Conservation (phyloP, 2,113 vertebrate genomes). For the Larimichthys polyactis region DNA sequence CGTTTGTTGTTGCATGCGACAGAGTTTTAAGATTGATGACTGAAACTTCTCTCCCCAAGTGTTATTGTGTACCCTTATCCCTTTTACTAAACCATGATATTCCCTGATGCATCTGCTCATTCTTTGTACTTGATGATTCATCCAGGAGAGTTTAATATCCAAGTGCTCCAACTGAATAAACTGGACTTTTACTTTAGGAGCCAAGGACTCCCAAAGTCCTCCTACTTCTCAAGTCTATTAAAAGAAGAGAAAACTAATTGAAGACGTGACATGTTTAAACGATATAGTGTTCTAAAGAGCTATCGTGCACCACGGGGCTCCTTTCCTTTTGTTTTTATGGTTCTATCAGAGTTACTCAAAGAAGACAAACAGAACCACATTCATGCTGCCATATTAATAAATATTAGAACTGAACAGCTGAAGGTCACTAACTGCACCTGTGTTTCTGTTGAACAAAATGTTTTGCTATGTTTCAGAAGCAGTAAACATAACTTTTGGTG, state of each 20-base stretch:
- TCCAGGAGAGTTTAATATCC: not conserved
- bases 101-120: not conserved
- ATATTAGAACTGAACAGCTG: too few relatives aligned
- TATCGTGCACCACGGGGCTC: not conserved
- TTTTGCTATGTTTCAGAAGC: not conserved
- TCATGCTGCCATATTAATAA: not conserved
- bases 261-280: not conserved
- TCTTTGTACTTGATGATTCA: not conserved
- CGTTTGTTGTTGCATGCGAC: not conserved
- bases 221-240: not conserved
- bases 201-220: not conserved
- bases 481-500: not conserved
- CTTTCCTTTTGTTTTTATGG: not conserved
- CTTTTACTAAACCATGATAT: not conserved
- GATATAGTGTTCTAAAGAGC: not conserved
- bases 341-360: not conserved
- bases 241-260: not conserved
- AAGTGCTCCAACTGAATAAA: not conserved
- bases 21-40: too few relatives aligned
- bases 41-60: too few relatives aligned
- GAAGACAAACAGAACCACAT: not conserved
- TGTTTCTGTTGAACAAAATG: not conserved
- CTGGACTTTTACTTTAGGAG: not conserved
- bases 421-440: not conserved
- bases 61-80: not conserved